Evolutionary conservation across 2,113 vertebrate genomes (phyloP), one percentile per base, ranked within the genome.

Genomic region (Mugil cephalus): DNA sequence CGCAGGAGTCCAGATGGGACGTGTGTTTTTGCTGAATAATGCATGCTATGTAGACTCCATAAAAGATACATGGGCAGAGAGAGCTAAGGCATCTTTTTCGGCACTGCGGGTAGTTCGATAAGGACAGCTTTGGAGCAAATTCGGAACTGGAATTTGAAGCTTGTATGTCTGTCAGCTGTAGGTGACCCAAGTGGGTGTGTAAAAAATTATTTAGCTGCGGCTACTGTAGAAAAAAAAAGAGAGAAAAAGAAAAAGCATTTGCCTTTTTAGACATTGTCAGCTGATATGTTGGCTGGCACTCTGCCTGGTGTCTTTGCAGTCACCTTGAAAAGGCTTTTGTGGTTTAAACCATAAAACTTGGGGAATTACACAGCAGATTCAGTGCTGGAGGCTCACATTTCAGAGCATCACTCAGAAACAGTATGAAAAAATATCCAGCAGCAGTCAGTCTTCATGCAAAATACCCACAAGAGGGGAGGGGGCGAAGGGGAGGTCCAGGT

Each of bases 21-120:
- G 19, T 81, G 90, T 89, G 88, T 92, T 93, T 82, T 87, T 87
- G 77, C 84, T 93, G 87, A 93, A 93, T 93, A 91, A 93, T 93
- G 87, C 76, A 93, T 90, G 67, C 82, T 88, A 74, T 92, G 89
- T 93, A 91, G 89, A 93, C 84, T 79, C 87, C 58, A 92, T 93
- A 79, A 93, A 93, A 92, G 88, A 92, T 89, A 90, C 84, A 93
- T 91, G 83, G 77, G 73, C 71, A 39, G 51, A 86, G 62, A 85
- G 79, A 82, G 82, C 60, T 51, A 30, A 78, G 70, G 81, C 84
- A 87, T 55, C 69, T 59, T 71, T 30, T 69, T 58, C 67, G 53
- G 60, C 56, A 55, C 65, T 55, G 10, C 71, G 38, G 74, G 81
- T 70, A 75, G 74, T 82, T 82, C 17, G 39, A 40, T 69, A 55